Evolutionary conservation across 2,113 vertebrate genomes (phyloP).

Genomic region (Tylochromis polylepis): DNA sequence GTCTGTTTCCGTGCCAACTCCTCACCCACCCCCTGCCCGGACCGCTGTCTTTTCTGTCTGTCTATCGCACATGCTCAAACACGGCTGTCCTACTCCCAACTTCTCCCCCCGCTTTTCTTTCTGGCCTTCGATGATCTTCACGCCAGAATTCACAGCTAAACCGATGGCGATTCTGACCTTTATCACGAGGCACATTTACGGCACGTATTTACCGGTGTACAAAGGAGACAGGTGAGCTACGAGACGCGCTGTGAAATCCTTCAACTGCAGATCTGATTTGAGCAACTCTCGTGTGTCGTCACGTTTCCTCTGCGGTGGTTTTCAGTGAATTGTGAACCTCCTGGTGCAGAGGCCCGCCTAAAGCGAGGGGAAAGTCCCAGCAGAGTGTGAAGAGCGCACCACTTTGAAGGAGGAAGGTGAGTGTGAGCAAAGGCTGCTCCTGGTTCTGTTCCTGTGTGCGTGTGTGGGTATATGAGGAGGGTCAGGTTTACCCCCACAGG

Average conservation of each 20-base stretch:
- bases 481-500: conserved; percentile 60
- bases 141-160: background rate
- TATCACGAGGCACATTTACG: background rate
- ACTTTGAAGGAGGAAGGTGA: conserved; percentile 45
- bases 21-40: conserved; percentile 20
- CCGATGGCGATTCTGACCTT: background rate
- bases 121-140: background rate
- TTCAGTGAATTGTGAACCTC: background rate
- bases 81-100: background rate
- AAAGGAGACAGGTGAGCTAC: background rate
- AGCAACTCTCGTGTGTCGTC: background rate
- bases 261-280: background rate
- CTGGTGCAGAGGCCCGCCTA: conserved; percentile 25
- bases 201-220: background rate
- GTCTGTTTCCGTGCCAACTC: conserved; percentile 71
- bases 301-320: background rate
- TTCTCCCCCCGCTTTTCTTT: background rate
- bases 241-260: background rate
- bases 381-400: conserved; percentile 20
- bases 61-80: conserved; percentile 28
- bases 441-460: background rate
- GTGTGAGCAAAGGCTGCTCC: conserved; percentile 5
- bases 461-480: conserved; percentile 16
- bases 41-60: conserved; percentile 36
- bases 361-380: conserved; percentile 48